Conservation (phyloP, 2,113 vertebrate genomes). For the Egretta garzetta region DNA sequence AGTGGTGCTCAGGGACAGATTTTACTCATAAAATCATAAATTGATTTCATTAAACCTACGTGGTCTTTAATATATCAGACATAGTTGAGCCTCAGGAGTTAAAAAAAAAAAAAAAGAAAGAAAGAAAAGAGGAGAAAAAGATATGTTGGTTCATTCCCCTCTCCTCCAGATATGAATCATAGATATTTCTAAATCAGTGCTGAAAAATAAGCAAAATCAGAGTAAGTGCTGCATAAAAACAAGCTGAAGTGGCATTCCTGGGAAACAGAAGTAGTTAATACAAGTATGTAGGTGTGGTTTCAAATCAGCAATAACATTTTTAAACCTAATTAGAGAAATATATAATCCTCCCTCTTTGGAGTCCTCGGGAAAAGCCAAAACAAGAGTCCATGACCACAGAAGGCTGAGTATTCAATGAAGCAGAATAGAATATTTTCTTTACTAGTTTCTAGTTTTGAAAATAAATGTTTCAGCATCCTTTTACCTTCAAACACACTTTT, state of each 20-base stretch:
- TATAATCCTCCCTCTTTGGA: neutral
- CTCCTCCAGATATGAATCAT: neutral
- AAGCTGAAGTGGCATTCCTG: neutral
- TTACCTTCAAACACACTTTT: neutral
- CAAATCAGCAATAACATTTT: neutral
- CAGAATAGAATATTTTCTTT: neutral
- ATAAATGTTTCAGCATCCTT: neutral
- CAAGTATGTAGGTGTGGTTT: neutral
- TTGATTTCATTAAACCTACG: slow-evolving; percentile 22
- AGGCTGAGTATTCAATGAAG: neutral
- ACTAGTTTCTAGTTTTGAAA: neutral
- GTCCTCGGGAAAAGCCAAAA: neutral
- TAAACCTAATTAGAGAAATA: slow-evolving; percentile 34
- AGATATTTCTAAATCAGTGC: neutral
- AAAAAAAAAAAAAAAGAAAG: neutral
- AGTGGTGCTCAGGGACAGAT: slow-evolving; percentile 36
- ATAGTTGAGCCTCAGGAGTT: neutral
- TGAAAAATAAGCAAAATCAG: slow-evolving; percentile 22
- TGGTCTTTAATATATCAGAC: slow-evolving; percentile 51
- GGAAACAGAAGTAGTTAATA: neutral
- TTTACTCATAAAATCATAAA: slow-evolving; percentile 56
- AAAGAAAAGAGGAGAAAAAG: neutral
- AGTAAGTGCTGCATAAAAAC: neutral
- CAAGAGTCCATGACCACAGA: neutral
- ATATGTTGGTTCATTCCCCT: neutral